phyloP scores from a whole-genome alignment of 2,888 invertebrate species.

The Athalia rosae region DNA sequence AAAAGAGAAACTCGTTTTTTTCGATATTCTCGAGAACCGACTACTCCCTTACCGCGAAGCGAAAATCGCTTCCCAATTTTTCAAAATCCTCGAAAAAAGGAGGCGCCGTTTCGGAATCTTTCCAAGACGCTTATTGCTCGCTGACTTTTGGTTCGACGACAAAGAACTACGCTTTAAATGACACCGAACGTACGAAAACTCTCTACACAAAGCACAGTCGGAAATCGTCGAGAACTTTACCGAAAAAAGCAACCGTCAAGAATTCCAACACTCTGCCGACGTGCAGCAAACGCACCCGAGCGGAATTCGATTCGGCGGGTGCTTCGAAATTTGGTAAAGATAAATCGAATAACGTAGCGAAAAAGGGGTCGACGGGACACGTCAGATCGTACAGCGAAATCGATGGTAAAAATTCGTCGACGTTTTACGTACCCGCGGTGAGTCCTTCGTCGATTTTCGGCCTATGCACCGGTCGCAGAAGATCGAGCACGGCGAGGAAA shows the following conservation, averaged over 20 bases:
- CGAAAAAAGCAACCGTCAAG: not conserved
- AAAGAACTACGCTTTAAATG: not conserved
- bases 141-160: not conserved
- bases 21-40: conserved; percentile 9
- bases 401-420: not conserved
- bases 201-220: conserved; percentile 30
- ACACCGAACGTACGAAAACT: conserved; percentile 24
- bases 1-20: conserved; percentile 25
- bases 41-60: not conserved
- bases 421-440: not conserved
- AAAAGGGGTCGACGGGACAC: conserved; percentile 7
- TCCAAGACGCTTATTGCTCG: not conserved
- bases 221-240: conserved; percentile 23
- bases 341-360: conserved; percentile 8
- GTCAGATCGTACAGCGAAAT: conserved; percentile 2
- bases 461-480: conserved; percentile 31
- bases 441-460: conserved; percentile 28
- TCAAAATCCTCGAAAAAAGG: not conserved
- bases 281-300: not conserved
- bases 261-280: conserved; percentile 26
- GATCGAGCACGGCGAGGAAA: not conserved
- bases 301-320: conserved; percentile 8
- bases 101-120: not conserved
- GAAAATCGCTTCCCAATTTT: not conserved
- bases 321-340: conserved; percentile 14